Conservation (phyloP, 2,888 invertebrate genomes). For the Drosophila pseudotalamancana region DNA sequence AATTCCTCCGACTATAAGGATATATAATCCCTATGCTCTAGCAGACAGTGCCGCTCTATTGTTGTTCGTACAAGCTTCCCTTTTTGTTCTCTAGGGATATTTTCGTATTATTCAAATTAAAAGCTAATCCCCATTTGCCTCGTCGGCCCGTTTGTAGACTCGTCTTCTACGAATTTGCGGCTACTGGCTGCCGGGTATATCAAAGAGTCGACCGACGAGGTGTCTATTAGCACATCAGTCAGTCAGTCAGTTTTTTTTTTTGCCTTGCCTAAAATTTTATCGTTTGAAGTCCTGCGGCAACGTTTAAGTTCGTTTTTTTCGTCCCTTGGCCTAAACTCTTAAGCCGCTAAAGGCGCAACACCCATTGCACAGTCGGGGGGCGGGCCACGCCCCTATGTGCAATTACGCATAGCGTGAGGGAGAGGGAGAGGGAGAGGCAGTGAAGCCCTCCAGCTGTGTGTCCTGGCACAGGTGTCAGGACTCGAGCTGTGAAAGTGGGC, state of each 20-base stretch:
- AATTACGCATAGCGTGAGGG: constrained; percentile 42
- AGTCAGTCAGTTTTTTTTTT: neutral
- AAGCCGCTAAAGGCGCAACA: constrained; percentile 78
- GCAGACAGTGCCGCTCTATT: too few species aligned
- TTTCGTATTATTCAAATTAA: constrained; percentile 21
- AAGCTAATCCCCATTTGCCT: constrained; percentile 26
- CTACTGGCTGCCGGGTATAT: constrained; percentile 24
- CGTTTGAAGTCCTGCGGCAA: constrained; percentile 53
- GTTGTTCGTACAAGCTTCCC: constrained; percentile 32
- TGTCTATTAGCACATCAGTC: constrained; percentile 66
- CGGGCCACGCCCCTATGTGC: constrained; percentile 41
- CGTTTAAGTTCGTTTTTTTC: constrained; percentile 43
- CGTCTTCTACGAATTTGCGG: constrained; percentile 38
- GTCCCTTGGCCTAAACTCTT: constrained; percentile 26
- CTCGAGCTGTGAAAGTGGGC: constrained; percentile 56
- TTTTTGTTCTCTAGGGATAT: neutral
- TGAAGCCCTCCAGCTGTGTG: constrained; percentile 51
- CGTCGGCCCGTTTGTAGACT: constrained; percentile 30
- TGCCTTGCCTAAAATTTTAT: neutral
- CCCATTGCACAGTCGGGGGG: constrained; percentile 55
- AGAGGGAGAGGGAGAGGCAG: neutral
- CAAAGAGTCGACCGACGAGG: constrained; percentile 49
- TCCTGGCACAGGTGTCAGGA: constrained; percentile 61
- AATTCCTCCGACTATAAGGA: too few species aligned
- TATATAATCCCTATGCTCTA: too few species aligned